Evolutionary conservation across 2,888 invertebrate species (phyloP), one percentile per base, ranked within the genome.

Genomic region (Isoperla grammatica): DNA sequence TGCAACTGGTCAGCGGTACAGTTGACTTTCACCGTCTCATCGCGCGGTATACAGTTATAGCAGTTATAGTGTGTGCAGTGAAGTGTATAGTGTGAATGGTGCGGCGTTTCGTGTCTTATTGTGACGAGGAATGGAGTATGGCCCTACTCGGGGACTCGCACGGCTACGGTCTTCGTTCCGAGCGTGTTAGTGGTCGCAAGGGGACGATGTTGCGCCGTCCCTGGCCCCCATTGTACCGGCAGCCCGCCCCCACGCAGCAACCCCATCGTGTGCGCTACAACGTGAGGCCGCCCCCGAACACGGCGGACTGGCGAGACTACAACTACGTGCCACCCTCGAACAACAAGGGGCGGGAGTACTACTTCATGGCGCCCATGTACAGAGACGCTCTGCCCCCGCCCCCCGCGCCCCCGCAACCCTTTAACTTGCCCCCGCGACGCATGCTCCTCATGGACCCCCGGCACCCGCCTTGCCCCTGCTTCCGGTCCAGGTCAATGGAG

Each of bases 361-460:
- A 86, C 71, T 85, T 85, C 68, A 73, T 87, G 67, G 81, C 87
- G 61, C 86, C 87, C 42, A 81, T 85, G 71, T 87, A 86, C 70
- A 76, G 82, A 20, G 80, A 85, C 67, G 84, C 81, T 1, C 80
- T 85, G 72, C 86, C 84, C 23, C 76, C 84, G 68, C 76, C 84
- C 29, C 66, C 64, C 70, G 70, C 79, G 69, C 59, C 76, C 20
- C 65, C 67, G 0, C 67, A 69, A 4, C 64, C 68, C 6, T 64
- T 67, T 67, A 67, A 66, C 46, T 61, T 66, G 8, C 65, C 67
- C 3, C 67, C 69, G 3, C 71, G 72, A 1, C 65, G 73, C 15
- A 69, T 74, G 71, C 69, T 73, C 70, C 56, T 74, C 62, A 67
- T 73, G 69, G 72, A 73, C 40, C 60, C 58, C 13, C 54, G 59